Conservation (phyloP, 2,888 invertebrate species). For the Stenodema calcarata region DNA sequence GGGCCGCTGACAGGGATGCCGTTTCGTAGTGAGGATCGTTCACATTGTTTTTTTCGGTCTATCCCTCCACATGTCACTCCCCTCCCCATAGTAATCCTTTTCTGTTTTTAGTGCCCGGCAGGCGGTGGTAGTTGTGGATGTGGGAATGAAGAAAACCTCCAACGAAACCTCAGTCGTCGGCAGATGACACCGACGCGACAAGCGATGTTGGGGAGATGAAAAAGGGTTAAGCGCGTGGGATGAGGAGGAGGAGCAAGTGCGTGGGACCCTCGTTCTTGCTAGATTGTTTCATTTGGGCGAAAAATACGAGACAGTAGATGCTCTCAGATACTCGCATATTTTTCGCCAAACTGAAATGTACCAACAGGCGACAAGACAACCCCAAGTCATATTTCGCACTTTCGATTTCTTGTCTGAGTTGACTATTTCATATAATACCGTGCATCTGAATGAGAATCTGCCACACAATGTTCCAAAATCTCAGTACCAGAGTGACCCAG, state of each 20-base stretch:
- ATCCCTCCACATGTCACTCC: background rate
- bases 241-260: background rate
- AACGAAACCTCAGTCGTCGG: slow-evolving; percentile 11
- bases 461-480: too few species aligned
- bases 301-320: background rate
- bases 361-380: too few species aligned
- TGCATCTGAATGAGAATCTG: too few species aligned
- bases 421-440: too few species aligned
- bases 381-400: too few species aligned
- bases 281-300: slow-evolving; percentile 26
- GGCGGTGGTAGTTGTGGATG: slow-evolving; percentile 10
- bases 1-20: background rate
- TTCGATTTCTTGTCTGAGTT: too few species aligned
- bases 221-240: background rate
- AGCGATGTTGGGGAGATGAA: background rate
- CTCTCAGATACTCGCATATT: background rate
- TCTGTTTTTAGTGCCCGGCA: background rate
- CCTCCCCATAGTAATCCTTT: slow-evolving; percentile 3
- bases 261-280: slow-evolving; percentile 20
- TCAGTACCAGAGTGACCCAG: too few species aligned
- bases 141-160: slow-evolving; percentile 32
- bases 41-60: slow-evolving; percentile 1
- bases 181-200: slow-evolving; percentile 36
- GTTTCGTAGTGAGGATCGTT: background rate
- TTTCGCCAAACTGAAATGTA: background rate